Conservation (phyloP, 2,888 invertebrate genomes). For the Erebia palarica region DNA sequence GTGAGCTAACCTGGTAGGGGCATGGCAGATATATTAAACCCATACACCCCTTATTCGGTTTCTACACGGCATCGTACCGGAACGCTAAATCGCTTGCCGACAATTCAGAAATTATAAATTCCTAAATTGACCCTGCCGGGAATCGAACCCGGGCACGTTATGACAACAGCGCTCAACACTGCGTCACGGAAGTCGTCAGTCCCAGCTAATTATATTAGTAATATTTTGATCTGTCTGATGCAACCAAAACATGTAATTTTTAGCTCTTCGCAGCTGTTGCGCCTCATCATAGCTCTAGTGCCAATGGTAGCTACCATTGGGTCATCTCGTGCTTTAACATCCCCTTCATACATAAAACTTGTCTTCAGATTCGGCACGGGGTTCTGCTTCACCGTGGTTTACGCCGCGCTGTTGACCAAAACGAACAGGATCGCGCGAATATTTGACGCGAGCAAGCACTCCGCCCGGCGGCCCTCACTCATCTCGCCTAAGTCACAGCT, state of each 20-base stretch:
- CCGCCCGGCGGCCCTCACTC: slow-evolving; percentile 95
- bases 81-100: too few species aligned
- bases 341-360: background rate
- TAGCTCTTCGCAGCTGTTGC: too few species aligned
- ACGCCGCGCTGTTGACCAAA: slow-evolving; percentile 97
- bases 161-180: too few species aligned
- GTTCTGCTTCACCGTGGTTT: slow-evolving; percentile 97
- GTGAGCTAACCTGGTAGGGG: too few species aligned
- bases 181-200: too few species aligned
- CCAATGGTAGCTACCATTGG: background rate
- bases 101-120: too few species aligned
- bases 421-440: slow-evolving; percentile 98
- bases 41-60: too few species aligned
- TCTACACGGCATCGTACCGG: too few species aligned
- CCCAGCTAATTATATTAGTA: too few species aligned
- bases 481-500: slow-evolving; percentile 95
- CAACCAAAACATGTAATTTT: too few species aligned
- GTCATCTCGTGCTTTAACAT: background rate
- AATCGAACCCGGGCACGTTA: background rate
- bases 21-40: too few species aligned
- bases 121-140: background rate
- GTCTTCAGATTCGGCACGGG: slow-evolving; percentile 89
- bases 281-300: background rate
- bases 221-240: too few species aligned
- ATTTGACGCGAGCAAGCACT: slow-evolving; percentile 96